Conservation (phyloP, 2,113 vertebrate species). For the Tympanuchus pallidicinctus region DNA sequence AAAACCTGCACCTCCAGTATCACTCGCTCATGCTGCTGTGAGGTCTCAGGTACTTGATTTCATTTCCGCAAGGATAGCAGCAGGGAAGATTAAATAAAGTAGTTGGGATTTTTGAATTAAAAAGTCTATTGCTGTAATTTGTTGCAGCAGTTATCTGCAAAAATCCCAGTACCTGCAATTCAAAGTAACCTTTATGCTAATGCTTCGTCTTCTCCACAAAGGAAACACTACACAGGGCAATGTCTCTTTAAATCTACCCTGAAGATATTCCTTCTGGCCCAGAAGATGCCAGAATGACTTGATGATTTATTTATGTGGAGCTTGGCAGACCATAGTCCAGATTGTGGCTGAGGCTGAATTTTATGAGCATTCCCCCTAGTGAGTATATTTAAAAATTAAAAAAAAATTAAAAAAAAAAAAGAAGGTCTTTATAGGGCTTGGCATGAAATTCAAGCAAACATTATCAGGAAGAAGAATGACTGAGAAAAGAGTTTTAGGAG, state of each 20-base stretch:
- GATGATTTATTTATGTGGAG: conserved; percentile 82
- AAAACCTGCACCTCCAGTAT: neutral
- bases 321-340: conserved; percentile 82
- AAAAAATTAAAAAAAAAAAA: conserved; percentile 14
- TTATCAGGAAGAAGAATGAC: conserved; percentile 40
- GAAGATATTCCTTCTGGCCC: conserved; percentile 77
- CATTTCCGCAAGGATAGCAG: neutral
- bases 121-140: neutral
- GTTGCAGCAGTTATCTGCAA: neutral
- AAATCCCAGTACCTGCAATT: neutral
- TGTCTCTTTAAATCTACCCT: conserved; percentile 79
- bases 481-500: conserved; percentile 1
- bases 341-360: conserved; percentile 80
- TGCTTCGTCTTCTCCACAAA: conserved; percentile 18
- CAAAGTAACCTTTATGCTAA: conserved; percentile 5
- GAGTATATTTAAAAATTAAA: conserved; percentile 76
- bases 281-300: conserved; percentile 82
- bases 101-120: neutral
- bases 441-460: conserved; percentile 48
- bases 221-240: conserved; percentile 40
- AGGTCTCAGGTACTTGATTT: neutral
- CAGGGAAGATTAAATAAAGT: neutral
- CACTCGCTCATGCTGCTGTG: neutral
- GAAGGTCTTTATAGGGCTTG: conserved; percentile 58
- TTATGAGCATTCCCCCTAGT: conserved; percentile 79